Percentiles rank a stretch among this genome's conserved stretches.
phyloP scores from a whole-genome alignment of 2,888 invertebrate species.

The Euclidia mi region DNA sequence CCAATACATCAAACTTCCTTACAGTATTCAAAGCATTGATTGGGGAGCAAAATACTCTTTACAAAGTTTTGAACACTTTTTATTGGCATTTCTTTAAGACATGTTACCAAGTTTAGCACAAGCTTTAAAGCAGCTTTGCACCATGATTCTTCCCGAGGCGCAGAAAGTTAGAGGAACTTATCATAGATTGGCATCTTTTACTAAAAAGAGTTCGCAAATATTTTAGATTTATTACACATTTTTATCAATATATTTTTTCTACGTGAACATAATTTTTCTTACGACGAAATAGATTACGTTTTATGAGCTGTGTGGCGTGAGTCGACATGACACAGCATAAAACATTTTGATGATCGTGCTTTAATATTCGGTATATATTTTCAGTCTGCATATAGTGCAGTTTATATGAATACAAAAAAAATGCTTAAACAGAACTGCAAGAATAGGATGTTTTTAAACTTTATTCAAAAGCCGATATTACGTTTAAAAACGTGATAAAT shows the following conservation, averaged over 20 bases:
- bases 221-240: slow-evolving; percentile 16
- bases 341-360: too few relatives aligned
- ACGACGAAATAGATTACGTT: neutral
- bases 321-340: neutral
- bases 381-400: too few relatives aligned
- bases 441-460: too few relatives aligned
- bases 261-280: neutral
- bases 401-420: too few relatives aligned
- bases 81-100: slow-evolving; percentile 23
- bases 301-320: neutral
- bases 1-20: too few relatives aligned
- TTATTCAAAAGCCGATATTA: too few relatives aligned
- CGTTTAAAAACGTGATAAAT: too few relatives aligned
- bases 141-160: slow-evolving; percentile 36
- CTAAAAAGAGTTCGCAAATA: slow-evolving; percentile 20
- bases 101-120: slow-evolving; percentile 27
- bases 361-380: too few relatives aligned
- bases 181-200: slow-evolving; percentile 28
- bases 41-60: slow-evolving; percentile 1
- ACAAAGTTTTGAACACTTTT: slow-evolving; percentile 6
- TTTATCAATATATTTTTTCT: slow-evolving; percentile 11
- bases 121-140: slow-evolving; percentile 29
- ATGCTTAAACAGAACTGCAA: too few relatives aligned
- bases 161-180: slow-evolving; percentile 28
- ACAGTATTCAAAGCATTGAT: slow-evolving; percentile 1